Evolutionary conservation across 2,888 invertebrate species (phyloP), one percentile per base, ranked within the genome.

Genomic region (Anarsia innoxiella): DNA sequence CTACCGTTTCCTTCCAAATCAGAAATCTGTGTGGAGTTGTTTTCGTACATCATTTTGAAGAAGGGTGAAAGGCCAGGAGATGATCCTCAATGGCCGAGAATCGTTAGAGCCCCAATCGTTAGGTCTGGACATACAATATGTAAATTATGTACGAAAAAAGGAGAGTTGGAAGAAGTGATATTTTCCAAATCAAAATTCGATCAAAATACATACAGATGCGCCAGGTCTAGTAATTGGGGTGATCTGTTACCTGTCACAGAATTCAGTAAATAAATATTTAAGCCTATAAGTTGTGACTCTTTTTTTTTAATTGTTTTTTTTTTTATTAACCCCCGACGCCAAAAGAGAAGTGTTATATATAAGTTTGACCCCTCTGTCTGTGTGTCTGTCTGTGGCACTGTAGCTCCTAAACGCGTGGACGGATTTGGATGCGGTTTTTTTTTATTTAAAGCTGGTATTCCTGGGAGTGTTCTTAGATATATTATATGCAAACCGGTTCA

Each of bases 1-100:
- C 58, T 91, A 35, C 80, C 87, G 0, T 85, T 87, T 36, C 86
- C 83, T 0, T 60, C 66, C 0, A 77, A 75, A 30, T 55, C 66
- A 9, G 73, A 76, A 40, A 45, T 83, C 0, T 68, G 60, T 34
- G 85, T 69, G 0, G 91, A 93, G 51, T 61, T 87, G 13, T 96
- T 90, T 67, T 91, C 91, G 0, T 97, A 95, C 66, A 86, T 95
- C 0, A 89, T 97, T 31, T 68, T 97, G 14, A 92, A 88, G 66
- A 94, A 94, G 88, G 93, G 95, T 12, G 40, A 57, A 1, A 65
- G 88, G 23, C 65, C 80, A 0, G 59, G 77, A 0, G 59, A 82
- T 41, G 84, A 87, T 40, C 73, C 83, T 0, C 83, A 87, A 9
- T 96, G 96, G 95, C 95, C 96, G 0, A 87, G 96, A 43, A 71